Evolutionary conservation across 2,113 vertebrate genomes (phyloP).

Genomic region (Phoxinus phoxinus): DNA sequence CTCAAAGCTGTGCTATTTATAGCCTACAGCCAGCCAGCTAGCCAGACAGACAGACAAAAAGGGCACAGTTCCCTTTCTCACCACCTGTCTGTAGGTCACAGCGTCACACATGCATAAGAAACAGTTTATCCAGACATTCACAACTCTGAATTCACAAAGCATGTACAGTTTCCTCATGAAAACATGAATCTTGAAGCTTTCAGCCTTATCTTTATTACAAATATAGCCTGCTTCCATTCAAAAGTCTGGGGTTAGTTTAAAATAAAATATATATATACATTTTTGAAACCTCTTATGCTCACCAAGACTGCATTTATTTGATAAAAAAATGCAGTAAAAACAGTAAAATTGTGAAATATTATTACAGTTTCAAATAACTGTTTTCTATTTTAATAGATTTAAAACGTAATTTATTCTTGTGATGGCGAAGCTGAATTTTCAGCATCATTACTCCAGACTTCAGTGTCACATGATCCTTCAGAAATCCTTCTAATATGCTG

Average conservation of each 20-base stretch:
- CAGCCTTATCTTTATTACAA: not conserved
- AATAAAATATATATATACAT: not conserved
- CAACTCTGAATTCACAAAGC: not conserved
- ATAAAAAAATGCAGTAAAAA: not conserved
- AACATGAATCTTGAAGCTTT: not conserved
- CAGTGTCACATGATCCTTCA: not conserved
- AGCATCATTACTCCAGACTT: not conserved
- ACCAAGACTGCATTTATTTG: not conserved
- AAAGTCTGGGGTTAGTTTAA: not conserved
- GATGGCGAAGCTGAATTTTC: not conserved
- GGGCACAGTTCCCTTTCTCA: slow-evolving; percentile 51
- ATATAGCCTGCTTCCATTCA: too few relatives aligned
- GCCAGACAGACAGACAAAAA: slow-evolving; percentile 60
- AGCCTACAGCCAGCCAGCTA: slow-evolving; percentile 58
- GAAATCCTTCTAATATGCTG: not conserved
- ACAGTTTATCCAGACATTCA: not conserved
- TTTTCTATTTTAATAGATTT: not conserved
- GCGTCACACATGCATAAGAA: slow-evolving; percentile 20
- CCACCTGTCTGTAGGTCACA: slow-evolving; percentile 42
- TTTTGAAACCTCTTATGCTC: not conserved
- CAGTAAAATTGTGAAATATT: not conserved
- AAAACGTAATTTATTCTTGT: not conserved
- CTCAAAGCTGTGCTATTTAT: slow-evolving; percentile 67
- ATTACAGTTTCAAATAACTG: not conserved
- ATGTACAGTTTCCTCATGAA: not conserved